Evolutionary conservation across 2,888 invertebrate species (phyloP), one percentile per base, ranked within the genome.

Genomic region (Anarsia innoxiella): DNA sequence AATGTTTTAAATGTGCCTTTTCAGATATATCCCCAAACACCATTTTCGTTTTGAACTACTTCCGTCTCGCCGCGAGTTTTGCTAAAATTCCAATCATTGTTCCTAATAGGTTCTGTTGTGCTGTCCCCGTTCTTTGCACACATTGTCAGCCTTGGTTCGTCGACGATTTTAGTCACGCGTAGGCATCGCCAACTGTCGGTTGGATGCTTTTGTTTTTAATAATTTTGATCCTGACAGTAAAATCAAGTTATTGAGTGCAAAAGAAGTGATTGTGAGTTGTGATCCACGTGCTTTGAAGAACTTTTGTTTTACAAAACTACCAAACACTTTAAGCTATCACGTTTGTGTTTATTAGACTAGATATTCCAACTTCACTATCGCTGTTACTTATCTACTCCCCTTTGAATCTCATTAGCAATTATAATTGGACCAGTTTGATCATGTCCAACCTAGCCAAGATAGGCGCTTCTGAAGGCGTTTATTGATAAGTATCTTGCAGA

Each of bases 151-250:
- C 51, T 54, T 59, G 49, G 49, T 53, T 54, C 54, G 59, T 54
- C 59, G 59, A 58, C 46, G 62, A 65, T 65, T 69, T 75, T 72
- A 76, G 74, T 77, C 72, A 75, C 74, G 73, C 69, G 72, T 72
- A 70, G 64, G 67, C 72, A 58, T 63, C 56, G 68, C 54, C 51
- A 64, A 58, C 58, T 66, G 64, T 63, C 69, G 70, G 70, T 67
- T 63, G 71, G 61, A 62, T 61, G 59, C 47, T 50, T 57, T 64
- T 59, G 56, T 56, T 56, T 58, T 56, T 55, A 42, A 27, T 34
- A 27, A 34, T 13, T 19, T 23, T 10, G 28, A 41, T 49, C 42
- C 44, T 36, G 40, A 13, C 38, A 40, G 41, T 36, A 31, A 40
- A 31, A 28, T 11, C 19, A 8, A 19, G 19, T 19, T 19, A 19